Percentiles rank a stretch among this genome's conserved stretches.
These are phyloP conservation scores for Vimba vimba DNA, from an alignment of 2,113 vertebrate species.

Conservation along the genomic window DNA sequence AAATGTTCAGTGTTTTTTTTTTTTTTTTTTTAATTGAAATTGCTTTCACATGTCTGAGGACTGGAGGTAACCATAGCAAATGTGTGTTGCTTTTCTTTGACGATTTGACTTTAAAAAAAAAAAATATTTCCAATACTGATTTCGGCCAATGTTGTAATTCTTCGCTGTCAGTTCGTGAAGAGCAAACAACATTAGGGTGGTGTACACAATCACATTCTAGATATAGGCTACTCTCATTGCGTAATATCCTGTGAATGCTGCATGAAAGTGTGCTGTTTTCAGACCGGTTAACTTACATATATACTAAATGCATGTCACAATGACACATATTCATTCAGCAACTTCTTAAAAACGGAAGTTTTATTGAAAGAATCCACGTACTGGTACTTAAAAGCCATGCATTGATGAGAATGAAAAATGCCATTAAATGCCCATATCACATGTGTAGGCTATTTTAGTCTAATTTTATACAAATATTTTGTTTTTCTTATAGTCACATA, in stretches of 20 bases:
- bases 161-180: neutral
- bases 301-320: neutral
- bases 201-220: neutral
- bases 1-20: neutral
- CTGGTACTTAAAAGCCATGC: neutral
- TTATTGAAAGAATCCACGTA: neutral
- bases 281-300: neutral
- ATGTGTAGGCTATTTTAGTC: constrained; percentile 26
- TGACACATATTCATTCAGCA: neutral
- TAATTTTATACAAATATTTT: constrained; percentile 49
- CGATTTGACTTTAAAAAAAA: too few species aligned
- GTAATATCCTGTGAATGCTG: neutral
- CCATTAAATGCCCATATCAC: too few species aligned
- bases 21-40: neutral
- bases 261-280: neutral
- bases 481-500: constrained; percentile 47
- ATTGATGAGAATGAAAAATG: neutral
- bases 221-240: neutral
- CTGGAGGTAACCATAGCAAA: neutral
- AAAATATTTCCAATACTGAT: neutral
- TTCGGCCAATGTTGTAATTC: neutral
- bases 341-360: neutral
- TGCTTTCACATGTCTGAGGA: neutral
- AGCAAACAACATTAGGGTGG: neutral
- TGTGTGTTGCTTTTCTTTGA: too few species aligned